These are phyloP conservation scores for Rhabdophis nuchalis DNA, from an alignment of 2,797 vertebrate species.

Conservation along the genomic window DNA sequence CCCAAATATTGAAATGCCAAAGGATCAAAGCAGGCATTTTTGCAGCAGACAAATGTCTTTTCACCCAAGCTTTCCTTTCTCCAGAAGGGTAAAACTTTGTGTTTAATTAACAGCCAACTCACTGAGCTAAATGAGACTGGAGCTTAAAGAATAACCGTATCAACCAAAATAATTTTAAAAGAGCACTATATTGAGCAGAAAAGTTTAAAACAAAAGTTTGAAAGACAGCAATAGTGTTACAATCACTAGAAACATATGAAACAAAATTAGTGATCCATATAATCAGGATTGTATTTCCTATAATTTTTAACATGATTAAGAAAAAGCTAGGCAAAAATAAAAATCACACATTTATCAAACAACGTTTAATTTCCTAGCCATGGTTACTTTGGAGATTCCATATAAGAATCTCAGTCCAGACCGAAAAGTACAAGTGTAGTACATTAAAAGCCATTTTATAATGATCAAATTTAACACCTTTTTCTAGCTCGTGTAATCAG, in stretches of 20 bases:
- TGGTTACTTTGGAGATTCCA: constrained; percentile 49
- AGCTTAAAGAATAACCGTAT: neutral
- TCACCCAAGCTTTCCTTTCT: neutral
- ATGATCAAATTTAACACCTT: constrained; percentile 42
- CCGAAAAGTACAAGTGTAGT: constrained; percentile 50
- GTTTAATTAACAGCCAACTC: neutral
- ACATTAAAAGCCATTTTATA: constrained; percentile 48
- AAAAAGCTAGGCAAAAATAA: neutral
- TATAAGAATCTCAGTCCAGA: constrained; percentile 45
- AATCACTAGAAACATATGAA: neutral
- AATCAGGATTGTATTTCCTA: neutral
- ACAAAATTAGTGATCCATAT: neutral
- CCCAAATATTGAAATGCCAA: neutral
- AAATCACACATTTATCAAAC: constrained; percentile 35
- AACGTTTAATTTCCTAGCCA: constrained; percentile 58
- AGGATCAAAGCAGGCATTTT: neutral
- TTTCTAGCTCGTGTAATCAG: constrained; percentile 36
- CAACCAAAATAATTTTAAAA: neutral
- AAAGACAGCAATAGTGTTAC: neutral
- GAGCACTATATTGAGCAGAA: neutral
- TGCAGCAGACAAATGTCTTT: neutral
- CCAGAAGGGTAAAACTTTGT: neutral
- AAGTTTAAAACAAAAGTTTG: neutral
- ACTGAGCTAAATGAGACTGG: neutral
- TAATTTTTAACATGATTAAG: neutral